Base-by-base conservation (phyloP, 2,888 invertebrate species). In the Diplazon laetatorius region DNA sequence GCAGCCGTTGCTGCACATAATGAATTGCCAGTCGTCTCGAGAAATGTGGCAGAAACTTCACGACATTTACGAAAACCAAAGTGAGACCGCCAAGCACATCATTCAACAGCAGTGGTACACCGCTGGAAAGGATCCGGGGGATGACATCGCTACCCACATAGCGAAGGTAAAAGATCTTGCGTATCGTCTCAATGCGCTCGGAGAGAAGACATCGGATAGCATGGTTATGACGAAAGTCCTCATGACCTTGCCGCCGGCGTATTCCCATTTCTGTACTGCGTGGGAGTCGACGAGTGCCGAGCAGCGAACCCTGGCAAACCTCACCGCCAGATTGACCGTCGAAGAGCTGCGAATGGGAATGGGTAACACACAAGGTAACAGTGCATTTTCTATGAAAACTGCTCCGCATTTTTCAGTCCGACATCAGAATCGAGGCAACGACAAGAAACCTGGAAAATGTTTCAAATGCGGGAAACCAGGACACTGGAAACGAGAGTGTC, bases 31-130 rank as follows among this genome's bases (percentile, higher is more conserved):
- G 20, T 65, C 80, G 9, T 65, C 86, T 0, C 76, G 82, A 12
- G 78, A 82, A 30, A 89, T 88, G 87, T 88, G 86, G 85, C 48
- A 77, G 4, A 84, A 82, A 60, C 73, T 87, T 0, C 39, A 50
- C 0, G 42, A 68, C 0, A 71, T 87, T 0, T 87, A 85, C 55
- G 85, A 87, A 18, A 83, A 84, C n/a, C 84, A 84, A 55, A 81
- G 81, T 0, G 84, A 85, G 48, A 72, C 84, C 0, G 82, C 75
- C 14, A 80, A 82, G 14, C 84, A 85, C 48, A 48, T 75, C 1
- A 10, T 75, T 9, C 70, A 75, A 6, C 71, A 75, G 8, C 10
- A 71, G n/a, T 78, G 60, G 70, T 78, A 74, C 59, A 78, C 62
- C 9, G 22, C 62, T 0, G 48, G 55, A 2, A 83, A 81, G 12